Percentiles rank a stretch among this genome's conserved stretches.
These are phyloP conservation scores for Ptychadena robeensis DNA, from an alignment of 2,797 vertebrate genomes.

Conservation along the genomic window DNA sequence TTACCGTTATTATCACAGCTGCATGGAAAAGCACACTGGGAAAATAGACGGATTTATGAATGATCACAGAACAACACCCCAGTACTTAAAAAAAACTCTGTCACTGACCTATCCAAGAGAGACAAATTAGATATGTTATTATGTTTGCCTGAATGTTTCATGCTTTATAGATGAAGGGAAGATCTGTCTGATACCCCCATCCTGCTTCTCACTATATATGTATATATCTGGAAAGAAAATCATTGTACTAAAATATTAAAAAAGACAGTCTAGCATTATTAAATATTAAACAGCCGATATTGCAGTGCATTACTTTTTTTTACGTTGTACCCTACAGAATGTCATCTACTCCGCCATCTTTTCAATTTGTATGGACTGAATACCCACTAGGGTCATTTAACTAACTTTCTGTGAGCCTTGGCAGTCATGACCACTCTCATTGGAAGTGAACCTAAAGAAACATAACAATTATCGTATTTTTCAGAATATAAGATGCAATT, in stretches of 20 bases:
- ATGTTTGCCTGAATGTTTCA: neutral
- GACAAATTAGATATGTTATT: constrained; percentile 20
- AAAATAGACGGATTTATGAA: constrained; percentile 51
- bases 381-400: neutral
- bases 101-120: constrained; percentile 12
- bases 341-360: neutral
- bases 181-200: no score
- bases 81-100: constrained; percentile 14
- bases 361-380: neutral
- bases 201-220: no score
- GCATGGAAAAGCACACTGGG: constrained; percentile 34
- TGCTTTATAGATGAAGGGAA: neutral
- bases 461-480: no score
- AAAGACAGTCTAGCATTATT: neutral
- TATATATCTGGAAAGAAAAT: no score
- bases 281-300: neutral
- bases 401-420: neutral
- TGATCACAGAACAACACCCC: constrained; percentile 22
- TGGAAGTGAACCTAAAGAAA: neutral
- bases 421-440: neutral
- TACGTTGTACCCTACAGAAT: neutral
- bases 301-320: neutral
- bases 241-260: no score
- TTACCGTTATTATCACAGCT: constrained; percentile 53
- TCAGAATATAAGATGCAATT: no score